Base-by-base conservation (phyloP, 2,113 vertebrate genomes). In the Callocephalon fimbriatum region DNA sequence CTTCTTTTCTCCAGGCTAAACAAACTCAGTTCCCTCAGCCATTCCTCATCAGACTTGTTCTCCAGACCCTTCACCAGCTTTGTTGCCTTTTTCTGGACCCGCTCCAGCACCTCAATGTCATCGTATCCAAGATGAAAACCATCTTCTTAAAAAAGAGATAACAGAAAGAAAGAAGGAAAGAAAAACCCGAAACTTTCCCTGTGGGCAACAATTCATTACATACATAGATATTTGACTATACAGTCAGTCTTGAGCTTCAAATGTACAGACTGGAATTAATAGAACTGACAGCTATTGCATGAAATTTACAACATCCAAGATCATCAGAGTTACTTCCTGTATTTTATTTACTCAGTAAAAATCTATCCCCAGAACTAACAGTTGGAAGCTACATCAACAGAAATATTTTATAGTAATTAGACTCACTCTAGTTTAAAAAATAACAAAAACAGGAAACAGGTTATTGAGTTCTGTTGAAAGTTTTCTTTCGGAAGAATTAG, bases 321-420 rank as follows among this genome's bases (percentile, higher is more conserved):
- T 79, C 89, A 96, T 84, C 89, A 88, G 25, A 75, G 35, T 78
- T 96, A 62, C 26, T 96, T 97, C 86, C 82, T 77, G 56, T 21
- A 37, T 11, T 86, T 66, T 94, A 65, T 94, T 97, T 97, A 79
- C 38, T 94, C 78, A 94, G 23, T n/a, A 80, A 89, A 59, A 96
- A 59, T 32, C 12, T 87, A 50, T 91, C 21, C 45, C 16, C 53
- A 65, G 35, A 80, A 94, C n/a, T 59, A 95, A 82, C 37, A 94
- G 16, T 19, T 93, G 26, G 81, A 96, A 97, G 31, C 19, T 37
- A 93, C 47, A 86, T 76, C 51, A 85, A 29, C 70, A 83, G 44
- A 91, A 96, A 48, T 53, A 93, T 62, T 89, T 88, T 66, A 9
- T 22, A 89, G 15, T 38, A 88, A 90, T 89, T 84, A 89, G 29